Base-by-base conservation (phyloP, 2,113 vertebrate genomes). In the Hirundichthys speculiger region DNA sequence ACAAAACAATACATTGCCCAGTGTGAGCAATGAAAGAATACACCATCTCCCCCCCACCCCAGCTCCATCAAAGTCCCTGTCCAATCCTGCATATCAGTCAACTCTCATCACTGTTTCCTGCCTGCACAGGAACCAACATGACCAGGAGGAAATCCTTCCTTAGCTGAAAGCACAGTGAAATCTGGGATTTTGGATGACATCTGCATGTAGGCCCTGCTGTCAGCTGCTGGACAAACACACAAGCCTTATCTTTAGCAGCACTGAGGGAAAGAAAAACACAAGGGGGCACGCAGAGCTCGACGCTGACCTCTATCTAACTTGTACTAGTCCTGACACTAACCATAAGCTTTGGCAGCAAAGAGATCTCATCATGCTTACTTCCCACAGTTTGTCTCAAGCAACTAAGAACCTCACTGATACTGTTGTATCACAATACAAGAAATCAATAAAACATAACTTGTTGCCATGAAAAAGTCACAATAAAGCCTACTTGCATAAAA, bases 111-210 rank as follows among this genome's bases (percentile, higher is more conserved):
- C 49, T 8, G 67, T 49, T 89, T 92, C 89, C 88, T 89, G 86
- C 82, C 81, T 81, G 79, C 81, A 84, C 85, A 93, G 92, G 90
- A 93, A 89, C 64, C 77, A 87, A 76, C 72, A 80, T 64, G 79
- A 75, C 49, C 72, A 67, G 65, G 72, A 93, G 90, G 91, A 93
- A 92, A 90, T 90, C 85, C 87, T 87, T 90, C 84, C 79, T 48
- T 27, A 67, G 62, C 80, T 87, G 64, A 90, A 91, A 89, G 75
- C 75, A 47, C 20, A n/a, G 73, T 64, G 56, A 75, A 80, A 74
- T 77, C 64, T 76, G 69, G 57, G 55, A 62, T 54, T 62, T 56
- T 49, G 49, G 60, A 50, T 51, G 67, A 72, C 41, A 69, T 54
- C 43, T 57, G 70, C 70, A 54, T 24, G 56, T 5, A 45, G 60